Evolutionary conservation across 2,113 vertebrate genomes (phyloP).

Genomic region (Ramphastos sulfuratus): DNA sequence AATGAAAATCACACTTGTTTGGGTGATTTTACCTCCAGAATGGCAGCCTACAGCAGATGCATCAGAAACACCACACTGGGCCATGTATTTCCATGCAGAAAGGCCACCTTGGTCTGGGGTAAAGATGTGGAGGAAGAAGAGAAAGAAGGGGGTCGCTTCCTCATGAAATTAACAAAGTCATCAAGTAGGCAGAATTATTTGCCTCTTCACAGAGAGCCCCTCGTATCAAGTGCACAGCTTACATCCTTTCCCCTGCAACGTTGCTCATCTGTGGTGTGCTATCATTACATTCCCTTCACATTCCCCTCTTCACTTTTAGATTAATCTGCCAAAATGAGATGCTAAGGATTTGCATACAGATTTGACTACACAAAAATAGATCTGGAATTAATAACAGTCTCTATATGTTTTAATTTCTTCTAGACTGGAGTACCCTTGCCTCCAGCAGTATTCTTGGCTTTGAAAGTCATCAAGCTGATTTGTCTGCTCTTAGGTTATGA

Average conservation of each 20-base stretch:
- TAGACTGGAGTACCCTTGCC: constrained; percentile 86
- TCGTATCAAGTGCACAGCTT: constrained; percentile 41
- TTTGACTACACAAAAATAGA: constrained; percentile 89
- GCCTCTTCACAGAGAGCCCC: constrained; percentile 42
- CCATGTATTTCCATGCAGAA: neutral
- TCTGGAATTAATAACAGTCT: constrained; percentile 86
- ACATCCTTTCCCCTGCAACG: constrained; percentile 31
- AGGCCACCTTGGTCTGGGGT: neutral
- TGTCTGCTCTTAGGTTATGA: constrained; percentile 84
- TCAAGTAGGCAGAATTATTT: constrained; percentile 52
- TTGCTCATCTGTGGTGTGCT: constrained; percentile 66
- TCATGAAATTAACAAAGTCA: constrained; percentile 56
- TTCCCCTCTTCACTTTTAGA: constrained; percentile 76
- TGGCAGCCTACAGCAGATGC: constrained; percentile 6
- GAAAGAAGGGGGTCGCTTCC: neutral
- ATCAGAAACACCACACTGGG: neutral
- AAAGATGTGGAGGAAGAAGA: neutral
- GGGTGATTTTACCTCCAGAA: constrained; percentile 42
- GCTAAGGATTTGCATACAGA: constrained; percentile 88
- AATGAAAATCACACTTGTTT: constrained; percentile 40
- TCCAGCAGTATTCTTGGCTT: constrained; percentile 84
- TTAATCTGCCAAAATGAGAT: constrained; percentile 86
- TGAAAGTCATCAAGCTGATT: constrained; percentile 90
- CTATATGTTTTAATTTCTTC: constrained; percentile 88
- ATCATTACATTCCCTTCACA: constrained; percentile 80